phyloP scores from a whole-genome alignment of 2,113 vertebrate genomes.

The Gorsachius goisagi region DNA sequence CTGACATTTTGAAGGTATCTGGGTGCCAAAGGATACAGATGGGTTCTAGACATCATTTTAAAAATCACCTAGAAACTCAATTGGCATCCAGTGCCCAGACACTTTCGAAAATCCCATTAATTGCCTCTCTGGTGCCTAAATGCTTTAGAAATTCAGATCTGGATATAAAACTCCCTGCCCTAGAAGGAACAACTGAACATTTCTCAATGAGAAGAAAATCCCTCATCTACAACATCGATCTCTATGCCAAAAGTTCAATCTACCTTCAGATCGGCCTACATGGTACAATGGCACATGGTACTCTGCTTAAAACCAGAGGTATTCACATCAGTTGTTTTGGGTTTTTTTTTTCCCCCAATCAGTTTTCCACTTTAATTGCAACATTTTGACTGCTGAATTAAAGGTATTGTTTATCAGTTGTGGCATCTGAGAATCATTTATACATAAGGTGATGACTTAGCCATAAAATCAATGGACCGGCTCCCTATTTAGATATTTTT shows the following conservation, averaged over 20 bases:
- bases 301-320: background rate
- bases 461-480: conserved; percentile 17
- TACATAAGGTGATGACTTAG: background rate
- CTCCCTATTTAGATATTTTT: conserved; percentile 25
- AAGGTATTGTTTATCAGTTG: background rate
- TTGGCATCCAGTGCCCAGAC: background rate
- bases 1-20: background rate
- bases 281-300: background rate
- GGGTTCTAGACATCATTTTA: conserved; percentile 10
- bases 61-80: conserved; percentile 16
- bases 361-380: conserved; percentile 9
- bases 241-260: background rate
- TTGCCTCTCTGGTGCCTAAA: background rate
- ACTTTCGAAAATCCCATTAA: background rate
- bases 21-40: conserved; percentile 28
- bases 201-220: background rate
- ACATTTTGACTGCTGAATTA: background rate
- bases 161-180: background rate
- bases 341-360: background rate
- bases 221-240: background rate
- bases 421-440: background rate
- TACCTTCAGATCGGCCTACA: background rate
- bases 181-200: background rate
- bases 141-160: background rate
- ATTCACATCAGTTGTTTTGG: background rate